Evolutionary conservation across 1,140 invertebrate species (phyloP).

Genomic region (Cataglyphis hispanica): DNA sequence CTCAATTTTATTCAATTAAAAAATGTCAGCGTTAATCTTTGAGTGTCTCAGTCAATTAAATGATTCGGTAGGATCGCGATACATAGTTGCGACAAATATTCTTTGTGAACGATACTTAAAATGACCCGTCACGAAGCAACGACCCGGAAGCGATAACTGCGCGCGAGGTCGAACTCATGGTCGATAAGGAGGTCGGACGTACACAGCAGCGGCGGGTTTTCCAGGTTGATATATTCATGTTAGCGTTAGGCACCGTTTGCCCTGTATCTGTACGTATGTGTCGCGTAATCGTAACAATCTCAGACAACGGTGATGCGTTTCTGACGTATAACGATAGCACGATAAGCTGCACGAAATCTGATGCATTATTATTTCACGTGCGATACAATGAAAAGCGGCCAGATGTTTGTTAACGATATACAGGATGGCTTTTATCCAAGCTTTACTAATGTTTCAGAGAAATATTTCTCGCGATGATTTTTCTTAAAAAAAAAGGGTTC

Average conservation of each 20-base stretch:
- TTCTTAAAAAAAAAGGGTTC: background rate
- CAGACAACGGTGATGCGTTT: constrained; percentile 71
- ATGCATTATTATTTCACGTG: constrained; percentile 62
- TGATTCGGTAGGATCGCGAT: background rate
- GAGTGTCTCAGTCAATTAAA: background rate
- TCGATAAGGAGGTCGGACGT: constrained; percentile 81
- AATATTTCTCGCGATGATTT: background rate
- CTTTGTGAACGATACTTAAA: constrained; percentile 74
- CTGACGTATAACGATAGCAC: constrained; percentile 49
- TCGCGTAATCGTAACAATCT: constrained; percentile 70
- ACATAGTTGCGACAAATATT: background rate
- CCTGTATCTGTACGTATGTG: constrained; percentile 29
- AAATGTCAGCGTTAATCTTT: background rate
- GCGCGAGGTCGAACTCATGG: constrained; percentile 77
- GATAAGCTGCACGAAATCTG: constrained; percentile 35
- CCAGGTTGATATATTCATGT: constrained; percentile 62
- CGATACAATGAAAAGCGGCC: background rate
- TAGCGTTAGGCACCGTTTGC: constrained; percentile 51
- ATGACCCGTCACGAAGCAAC: constrained; percentile 80
- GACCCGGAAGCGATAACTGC: constrained; percentile 81
- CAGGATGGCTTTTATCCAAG: background rate
- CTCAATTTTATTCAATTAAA: background rate
- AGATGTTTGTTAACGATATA: constrained; percentile 5
- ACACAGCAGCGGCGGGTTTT: constrained; percentile 62
- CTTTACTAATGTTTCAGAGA: background rate